Base-by-base conservation (phyloP, 2,797 vertebrate species). In the Arnoldichthys spilopterus region DNA sequence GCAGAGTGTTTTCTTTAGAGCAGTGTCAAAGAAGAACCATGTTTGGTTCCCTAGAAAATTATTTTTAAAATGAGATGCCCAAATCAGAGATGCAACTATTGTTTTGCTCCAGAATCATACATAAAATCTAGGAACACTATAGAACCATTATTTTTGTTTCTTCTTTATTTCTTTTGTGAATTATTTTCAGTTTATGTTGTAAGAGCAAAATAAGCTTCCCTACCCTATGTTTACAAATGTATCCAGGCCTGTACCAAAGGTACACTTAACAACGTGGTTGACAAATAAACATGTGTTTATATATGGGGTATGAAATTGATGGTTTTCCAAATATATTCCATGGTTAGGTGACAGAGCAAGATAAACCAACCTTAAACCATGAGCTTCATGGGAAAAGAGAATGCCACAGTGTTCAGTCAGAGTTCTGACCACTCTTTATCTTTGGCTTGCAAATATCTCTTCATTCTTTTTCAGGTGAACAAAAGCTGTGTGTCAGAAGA, bases 351-450 rank as follows among this genome's bases (percentile, higher is more conserved):
- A 82, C 85, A 86, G 85, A 80, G n/a, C 59, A 40, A 15, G 32
- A 37, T 30, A 75, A 26, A 12, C 34, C 20, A 47, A 89, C 88
- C 69, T 28, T 61, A 84, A 80, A 85, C 78, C 7, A 1, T 71
- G 70, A 34, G 47, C 80, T 94, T 94, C 93, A 93, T 94, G 95
- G 95, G 93, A 96, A 96, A 92, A 7, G 22, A 64, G 47, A 63
- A 54, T 54, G 56, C 37, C 40, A 12, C 32, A 64, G 34, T 88
- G 86, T 88, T 85, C 81, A 89, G 83, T 69, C 18, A 72, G 77
- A 85, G 86, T 86, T 82, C 74, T 49, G 18, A 6, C 66, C 12
- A 63, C 79, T 85, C 7, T 72, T 89, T 90, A 91, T 94, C 91
- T 91, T 79, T 70, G 43, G 0, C 22, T 78, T 83, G 82, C 59